Conservation (phyloP, 2,113 vertebrate species). For the Hemiscyllium ocellatum region DNA sequence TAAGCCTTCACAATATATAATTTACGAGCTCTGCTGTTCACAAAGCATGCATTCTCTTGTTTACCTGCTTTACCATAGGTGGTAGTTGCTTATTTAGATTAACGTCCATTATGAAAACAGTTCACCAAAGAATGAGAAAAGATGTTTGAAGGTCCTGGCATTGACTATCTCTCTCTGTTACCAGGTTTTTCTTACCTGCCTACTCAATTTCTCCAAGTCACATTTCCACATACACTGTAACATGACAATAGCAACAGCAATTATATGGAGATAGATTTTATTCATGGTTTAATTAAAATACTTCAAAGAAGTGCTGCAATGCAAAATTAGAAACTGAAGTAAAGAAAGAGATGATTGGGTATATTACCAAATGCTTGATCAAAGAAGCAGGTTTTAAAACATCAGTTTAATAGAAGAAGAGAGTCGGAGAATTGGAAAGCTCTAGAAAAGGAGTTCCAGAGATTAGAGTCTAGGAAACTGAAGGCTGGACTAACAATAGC, state of each 20-base stretch:
- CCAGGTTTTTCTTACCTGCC: neutral
- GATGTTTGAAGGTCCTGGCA: neutral
- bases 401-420: too few species aligned
- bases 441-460: too few species aligned
- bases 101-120: neutral
- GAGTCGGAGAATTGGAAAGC: too few species aligned
- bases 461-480: too few species aligned
- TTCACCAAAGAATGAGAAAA: neutral
- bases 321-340: too few species aligned
- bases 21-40: neutral
- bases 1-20: neutral
- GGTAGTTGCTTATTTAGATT: neutral
- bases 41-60: neutral
- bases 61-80: neutral
- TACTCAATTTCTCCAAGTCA: neutral
- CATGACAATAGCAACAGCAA: neutral
- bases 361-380: too few species aligned
- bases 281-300: too few species aligned
- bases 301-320: too few species aligned
- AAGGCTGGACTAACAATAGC: too few species aligned
- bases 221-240: neutral
- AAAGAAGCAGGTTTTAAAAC: too few species aligned
- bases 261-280: too few species aligned
- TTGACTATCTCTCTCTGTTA: neutral
- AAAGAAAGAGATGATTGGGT: too few species aligned